Evolutionary conservation across 2,888 invertebrate genomes (phyloP).

Genomic region (Beris morrisii): DNA sequence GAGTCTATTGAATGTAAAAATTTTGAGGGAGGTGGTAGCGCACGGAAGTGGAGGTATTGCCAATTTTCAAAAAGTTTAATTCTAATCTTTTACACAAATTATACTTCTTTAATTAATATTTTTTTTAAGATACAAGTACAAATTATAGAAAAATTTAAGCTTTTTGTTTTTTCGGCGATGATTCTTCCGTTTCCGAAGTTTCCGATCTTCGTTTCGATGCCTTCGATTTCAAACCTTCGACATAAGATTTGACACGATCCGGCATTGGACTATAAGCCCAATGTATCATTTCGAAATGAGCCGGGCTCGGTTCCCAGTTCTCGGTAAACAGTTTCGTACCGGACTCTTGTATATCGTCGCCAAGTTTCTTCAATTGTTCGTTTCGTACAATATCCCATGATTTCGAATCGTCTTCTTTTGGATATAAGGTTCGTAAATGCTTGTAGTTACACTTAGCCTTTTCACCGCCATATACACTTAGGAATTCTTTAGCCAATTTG

Average conservation of each 20-base stretch:
- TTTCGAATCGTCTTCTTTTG: conserved; percentile 59
- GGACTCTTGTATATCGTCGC: conserved; percentile 62
- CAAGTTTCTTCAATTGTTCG: conserved; percentile 62
- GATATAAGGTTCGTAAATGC: conserved; percentile 66
- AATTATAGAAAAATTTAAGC: conserved; percentile 8
- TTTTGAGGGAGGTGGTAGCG: too few relatives aligned
- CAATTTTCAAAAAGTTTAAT: too few relatives aligned
- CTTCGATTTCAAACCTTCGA: conserved; percentile 47
- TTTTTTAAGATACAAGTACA: conserved; percentile 20
- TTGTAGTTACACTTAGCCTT: conserved; percentile 63
- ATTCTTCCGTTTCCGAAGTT: conserved; percentile 44
- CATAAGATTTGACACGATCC: conserved; percentile 65
- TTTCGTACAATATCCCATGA: conserved; percentile 80
- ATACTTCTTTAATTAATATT: too few relatives aligned
- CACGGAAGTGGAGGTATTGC: too few relatives aligned
- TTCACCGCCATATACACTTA: conserved; percentile 70
- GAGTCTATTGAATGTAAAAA: too few relatives aligned
- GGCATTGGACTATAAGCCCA: conserved; percentile 79
- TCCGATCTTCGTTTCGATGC: conserved; percentile 54
- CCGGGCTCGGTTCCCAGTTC: conserved; percentile 67
- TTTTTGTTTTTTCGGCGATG: conserved; percentile 44
- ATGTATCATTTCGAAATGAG: conserved; percentile 69
- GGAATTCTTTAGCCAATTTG: conserved; percentile 60
- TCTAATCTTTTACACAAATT: too few relatives aligned
- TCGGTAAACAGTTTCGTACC: conserved; percentile 65